Base-by-base conservation (phyloP, 2,888 invertebrate genomes). In the Thyatira batis region DNA sequence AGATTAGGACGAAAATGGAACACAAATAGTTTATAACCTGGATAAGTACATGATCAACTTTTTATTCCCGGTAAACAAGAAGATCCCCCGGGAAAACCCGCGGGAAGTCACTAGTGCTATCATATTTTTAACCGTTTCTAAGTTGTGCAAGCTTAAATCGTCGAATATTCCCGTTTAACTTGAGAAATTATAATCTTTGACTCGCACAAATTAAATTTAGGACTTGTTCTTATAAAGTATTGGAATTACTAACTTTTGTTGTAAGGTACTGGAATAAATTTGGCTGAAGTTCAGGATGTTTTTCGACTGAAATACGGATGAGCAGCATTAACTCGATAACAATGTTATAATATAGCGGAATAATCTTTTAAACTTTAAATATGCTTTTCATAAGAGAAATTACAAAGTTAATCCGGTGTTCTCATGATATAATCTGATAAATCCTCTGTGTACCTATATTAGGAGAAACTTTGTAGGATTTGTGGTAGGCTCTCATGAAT, bases 171-270 rank as follows among this genome's bases (percentile, higher is more conserved):
- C 23, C 5, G 5, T 21, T 20, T 21, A 45, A 21, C 25, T 45
- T 45, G 25, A 21, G 45, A 25, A 23, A 45, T 45, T 45, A 23
- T 45, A 39, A 39, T 39, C 39, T 39, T 39, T 17, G 39, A 39
- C 39, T 39, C 17, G 39, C 13, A 13, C n/a, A 39, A 39, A 39
- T 39, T 39, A 39, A 13, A 39, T 39, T 39, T 39, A 39, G 39
- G 39, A 39, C 39, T 39, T 39, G 17, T 39, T 39, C 39, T 17
- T 2, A 2, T 33, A 39, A 39, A 39, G 39, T 39, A 39, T 39
- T 44, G 45, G 11, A 21, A 46, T 52, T 33, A 25, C 20, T 28
- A 50, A 48, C n/a, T 17, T 39, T 39, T 17, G 39, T 25, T 45
- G 45, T 39, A 39, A 39, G 39, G 17, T 17, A 17, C 17, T 1